Conservation (phyloP, 2,888 invertebrate genomes). For the Anaspis maculata region DNA sequence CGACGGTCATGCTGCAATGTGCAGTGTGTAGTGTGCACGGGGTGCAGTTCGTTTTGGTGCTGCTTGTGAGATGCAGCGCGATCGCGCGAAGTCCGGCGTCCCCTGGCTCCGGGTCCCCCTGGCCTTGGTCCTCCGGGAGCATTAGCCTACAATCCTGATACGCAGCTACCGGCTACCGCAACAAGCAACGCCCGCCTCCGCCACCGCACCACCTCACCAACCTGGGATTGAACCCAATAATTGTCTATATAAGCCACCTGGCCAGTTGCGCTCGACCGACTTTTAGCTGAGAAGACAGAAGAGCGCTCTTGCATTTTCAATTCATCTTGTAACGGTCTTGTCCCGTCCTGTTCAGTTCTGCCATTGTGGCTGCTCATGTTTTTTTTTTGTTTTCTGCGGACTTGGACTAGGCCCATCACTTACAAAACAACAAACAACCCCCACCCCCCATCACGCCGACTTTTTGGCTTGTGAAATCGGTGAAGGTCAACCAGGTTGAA, state of each 20-base stretch:
- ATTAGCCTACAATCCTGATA: slow-evolving; percentile 32
- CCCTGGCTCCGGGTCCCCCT: slow-evolving; percentile 17
- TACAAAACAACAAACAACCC: neutral
- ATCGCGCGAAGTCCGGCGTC: slow-evolving; percentile 9
- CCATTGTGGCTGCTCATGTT: too few species aligned
- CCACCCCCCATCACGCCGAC: neutral
- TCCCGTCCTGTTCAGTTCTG: too few species aligned
- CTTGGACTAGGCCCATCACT: too few species aligned
- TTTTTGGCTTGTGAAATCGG: slow-evolving; percentile 7
- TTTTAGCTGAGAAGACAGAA: slow-evolving; percentile 13
- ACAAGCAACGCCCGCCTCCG: slow-evolving; percentile 14
- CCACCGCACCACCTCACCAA: slow-evolving; percentile 11
- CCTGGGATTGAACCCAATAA: slow-evolving; percentile 18
- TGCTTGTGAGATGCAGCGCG: slow-evolving; percentile 16
- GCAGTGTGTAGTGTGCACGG: too few species aligned
- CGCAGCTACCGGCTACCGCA: slow-evolving; percentile 25
- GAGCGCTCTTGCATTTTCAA: slow-evolving; percentile 25
- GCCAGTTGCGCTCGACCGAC: slow-evolving; percentile 20
- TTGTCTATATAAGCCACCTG: slow-evolving; percentile 26
- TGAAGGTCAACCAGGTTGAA: slow-evolving; percentile 17
- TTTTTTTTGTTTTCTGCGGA: too few species aligned
- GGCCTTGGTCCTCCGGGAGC: slow-evolving; percentile 26
- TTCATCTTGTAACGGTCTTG: slow-evolving; percentile 16
- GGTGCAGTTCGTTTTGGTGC: too few species aligned
- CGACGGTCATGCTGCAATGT: too few species aligned